These are phyloP conservation scores for Seriola rivoliana DNA, from an alignment of 2,113 vertebrate species.

Conservation along the genomic window DNA sequence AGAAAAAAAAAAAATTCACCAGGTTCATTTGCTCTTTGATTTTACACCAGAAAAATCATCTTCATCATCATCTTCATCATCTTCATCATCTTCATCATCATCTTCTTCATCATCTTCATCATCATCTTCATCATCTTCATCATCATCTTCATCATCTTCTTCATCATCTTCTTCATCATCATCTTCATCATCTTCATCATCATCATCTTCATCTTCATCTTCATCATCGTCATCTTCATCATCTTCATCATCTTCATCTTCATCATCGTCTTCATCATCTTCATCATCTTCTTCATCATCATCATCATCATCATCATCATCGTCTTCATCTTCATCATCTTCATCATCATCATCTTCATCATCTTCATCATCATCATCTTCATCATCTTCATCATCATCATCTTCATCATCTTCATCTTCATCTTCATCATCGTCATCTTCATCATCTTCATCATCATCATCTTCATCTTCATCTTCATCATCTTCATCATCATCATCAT, in stretches of 20 bases:
- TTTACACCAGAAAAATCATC: constrained; percentile 15
- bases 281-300: too few species aligned
- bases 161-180: too few species aligned
- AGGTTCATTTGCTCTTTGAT: constrained; percentile 15
- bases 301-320: too few species aligned
- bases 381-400: background rate
- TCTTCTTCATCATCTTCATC: background rate
- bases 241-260: too few species aligned
- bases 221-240: too few species aligned
- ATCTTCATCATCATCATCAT: background rate
- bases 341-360: too few species aligned
- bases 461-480: background rate
- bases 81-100: background rate
- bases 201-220: too few species aligned
- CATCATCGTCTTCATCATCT: too few species aligned
- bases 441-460: background rate
- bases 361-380: background rate
- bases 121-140: background rate
- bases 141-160: background rate
- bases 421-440: background rate
- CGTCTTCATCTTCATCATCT: too few species aligned
- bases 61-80: too few species aligned
- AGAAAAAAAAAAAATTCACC: background rate
- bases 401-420: background rate
- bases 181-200: too few species aligned